Base-by-base conservation (phyloP, 2,888 invertebrate species). In the Melanchra persicariae region DNA sequence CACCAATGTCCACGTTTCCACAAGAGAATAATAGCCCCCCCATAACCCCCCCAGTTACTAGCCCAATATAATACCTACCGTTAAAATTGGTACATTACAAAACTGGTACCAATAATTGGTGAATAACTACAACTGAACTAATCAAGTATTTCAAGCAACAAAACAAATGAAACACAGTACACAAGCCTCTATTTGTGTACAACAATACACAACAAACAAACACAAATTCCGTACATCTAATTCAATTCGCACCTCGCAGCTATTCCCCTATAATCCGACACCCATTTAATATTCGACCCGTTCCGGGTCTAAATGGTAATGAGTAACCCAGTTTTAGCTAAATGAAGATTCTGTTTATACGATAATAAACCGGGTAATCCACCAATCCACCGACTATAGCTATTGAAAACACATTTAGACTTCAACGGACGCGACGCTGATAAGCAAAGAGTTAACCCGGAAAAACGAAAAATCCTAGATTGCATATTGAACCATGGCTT, bases 301-400 rank as follows among this genome's bases (percentile, higher is more conserved):
- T 87, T 89, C 80, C 73, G 79, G 81, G 85, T 87, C 87, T 86
- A 89, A 90, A 91, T 91, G 91, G 88, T 92, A 91, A 91, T 91
- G 90, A 91, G 90, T 85, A 87, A 87, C 87, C 89, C 86, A 77
- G 84, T 89, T 89, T 89, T 87, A 89, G 84, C 87, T 83, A 88
- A 90, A 91, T 91, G 87, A 91, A 91, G 88, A 90, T 89, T 90
- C 89, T 90, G 90, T 91, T 91, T 91, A 90, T 91, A 83, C 87
- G 85, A 83, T 85, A 87, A 86, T 88, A 86, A 88, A 83, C 81
- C 81, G 81, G 87, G 86, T 92, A 92, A 93, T 94, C 91, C 84
- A 73, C 54, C 49, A 47, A 67, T 93, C 90, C 73, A 70, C 54
- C 43, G 69, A 65, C 58, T 84, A n/a, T n/a, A 76, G 85, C 86